These are phyloP conservation scores for Euwallacea fornicatus DNA, from an alignment of 1,140 invertebrate genomes.

Conservation along the genomic window DNA sequence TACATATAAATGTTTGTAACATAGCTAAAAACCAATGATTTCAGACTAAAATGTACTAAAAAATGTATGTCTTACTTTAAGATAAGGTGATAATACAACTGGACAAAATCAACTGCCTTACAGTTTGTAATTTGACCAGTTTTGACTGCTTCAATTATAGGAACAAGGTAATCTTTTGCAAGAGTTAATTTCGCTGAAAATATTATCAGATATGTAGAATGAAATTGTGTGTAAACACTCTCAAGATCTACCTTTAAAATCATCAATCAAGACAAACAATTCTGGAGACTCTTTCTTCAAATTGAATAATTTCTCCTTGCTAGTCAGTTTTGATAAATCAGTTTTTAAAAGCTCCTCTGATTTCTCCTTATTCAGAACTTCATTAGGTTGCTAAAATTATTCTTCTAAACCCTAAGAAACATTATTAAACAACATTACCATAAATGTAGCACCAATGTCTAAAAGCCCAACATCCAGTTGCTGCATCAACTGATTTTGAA, in stretches of 20 bases:
- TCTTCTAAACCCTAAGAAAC: background rate
- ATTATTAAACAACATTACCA: conserved; percentile 33
- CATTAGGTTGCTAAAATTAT: conserved; percentile 29
- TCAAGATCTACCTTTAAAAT: conserved; percentile 67
- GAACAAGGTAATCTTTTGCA: conserved; percentile 64
- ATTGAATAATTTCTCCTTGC: conserved; percentile 73
- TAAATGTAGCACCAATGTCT: conserved; percentile 66
- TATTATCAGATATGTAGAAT: conserved; percentile 11
- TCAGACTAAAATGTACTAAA: conserved; percentile 19
- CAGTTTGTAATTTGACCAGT: conserved; percentile 54
- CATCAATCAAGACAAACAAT: conserved; percentile 71
- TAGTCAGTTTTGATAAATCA: conserved; percentile 74
- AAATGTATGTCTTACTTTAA: conserved; percentile 61
- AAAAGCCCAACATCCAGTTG: conserved; percentile 83
- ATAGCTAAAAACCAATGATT: conserved; percentile 62
- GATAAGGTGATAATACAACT: conserved; percentile 70
- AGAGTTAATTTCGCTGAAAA: conserved; percentile 61
- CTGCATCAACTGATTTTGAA: conserved; percentile 76
- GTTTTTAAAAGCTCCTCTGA: conserved; percentile 63
- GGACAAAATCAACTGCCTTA: conserved; percentile 66
- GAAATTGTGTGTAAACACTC: background rate
- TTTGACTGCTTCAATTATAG: conserved; percentile 63
- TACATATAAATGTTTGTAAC: conserved; percentile 86
- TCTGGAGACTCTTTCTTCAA: conserved; percentile 84
- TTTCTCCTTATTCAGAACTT: conserved; percentile 47